These are phyloP conservation scores for Peromyscus nudipes DNA, from an alignment of 2,797 vertebrate species.

Conservation along the genomic window DNA sequence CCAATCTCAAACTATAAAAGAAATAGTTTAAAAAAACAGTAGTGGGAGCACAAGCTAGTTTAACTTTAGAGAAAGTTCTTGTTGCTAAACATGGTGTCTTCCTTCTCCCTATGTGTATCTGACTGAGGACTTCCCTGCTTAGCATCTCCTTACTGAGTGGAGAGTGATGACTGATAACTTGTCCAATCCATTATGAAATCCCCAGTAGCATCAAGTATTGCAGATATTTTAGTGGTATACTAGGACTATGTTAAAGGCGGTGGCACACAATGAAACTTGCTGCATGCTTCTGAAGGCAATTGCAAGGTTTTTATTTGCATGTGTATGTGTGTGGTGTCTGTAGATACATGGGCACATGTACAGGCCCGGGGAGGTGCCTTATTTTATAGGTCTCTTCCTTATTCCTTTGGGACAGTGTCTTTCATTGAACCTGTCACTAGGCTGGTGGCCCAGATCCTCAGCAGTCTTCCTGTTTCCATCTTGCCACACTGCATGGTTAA, in stretches of 20 bases:
- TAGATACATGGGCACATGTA: background rate
- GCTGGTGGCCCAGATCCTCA: background rate
- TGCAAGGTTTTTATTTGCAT: background rate
- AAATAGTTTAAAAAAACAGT: background rate
- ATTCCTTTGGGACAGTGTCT: background rate
- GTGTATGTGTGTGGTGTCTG: background rate
- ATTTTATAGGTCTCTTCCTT: background rate
- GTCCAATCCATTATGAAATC: background rate
- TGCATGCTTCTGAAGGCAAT: background rate
- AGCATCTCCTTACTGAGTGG: background rate
- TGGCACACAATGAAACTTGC: background rate
- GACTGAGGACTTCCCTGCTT: background rate
- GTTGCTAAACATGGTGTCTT: background rate
- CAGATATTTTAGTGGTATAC: background rate
- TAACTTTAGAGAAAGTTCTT: background rate
- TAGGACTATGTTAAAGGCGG: background rate
- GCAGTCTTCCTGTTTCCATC: background rate
- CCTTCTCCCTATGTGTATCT: background rate
- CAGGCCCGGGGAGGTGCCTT: background rate
- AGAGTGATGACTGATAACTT: background rate
- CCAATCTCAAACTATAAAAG: too few species aligned
- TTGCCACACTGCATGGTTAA: background rate
- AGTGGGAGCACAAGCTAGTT: background rate
- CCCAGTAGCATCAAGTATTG: background rate
- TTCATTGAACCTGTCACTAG: background rate